phyloP scores from a whole-genome alignment of 2,888 invertebrate genomes.

The Machimus atricapillus region DNA sequence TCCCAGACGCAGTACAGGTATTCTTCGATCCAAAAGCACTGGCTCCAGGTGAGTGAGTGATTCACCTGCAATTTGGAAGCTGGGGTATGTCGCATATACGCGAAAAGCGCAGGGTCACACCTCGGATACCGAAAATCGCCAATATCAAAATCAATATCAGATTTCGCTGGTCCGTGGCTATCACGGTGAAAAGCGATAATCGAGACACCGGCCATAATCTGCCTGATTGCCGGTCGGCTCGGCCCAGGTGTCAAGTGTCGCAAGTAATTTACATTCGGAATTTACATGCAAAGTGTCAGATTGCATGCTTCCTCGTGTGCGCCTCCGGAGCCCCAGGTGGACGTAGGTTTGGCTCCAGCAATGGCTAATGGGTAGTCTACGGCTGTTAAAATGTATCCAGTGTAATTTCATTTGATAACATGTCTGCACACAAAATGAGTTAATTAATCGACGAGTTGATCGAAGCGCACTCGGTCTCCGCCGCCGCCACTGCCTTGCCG shows the following conservation, averaged over 20 bases:
- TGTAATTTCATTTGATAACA: constrained; percentile 46
- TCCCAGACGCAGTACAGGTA: neutral
- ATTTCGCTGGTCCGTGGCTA: neutral
- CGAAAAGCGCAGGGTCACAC: neutral
- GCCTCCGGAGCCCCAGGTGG: constrained; percentile 17
- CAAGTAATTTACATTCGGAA: constrained; percentile 44
- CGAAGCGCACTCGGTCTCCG: constrained; percentile 19
- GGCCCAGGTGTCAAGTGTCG: constrained; percentile 43
- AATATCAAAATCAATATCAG: neutral
- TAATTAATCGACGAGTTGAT: constrained; percentile 45
- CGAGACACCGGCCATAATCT: neutral
- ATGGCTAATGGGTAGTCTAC: constrained; percentile 35
- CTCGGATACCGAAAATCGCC: neutral
- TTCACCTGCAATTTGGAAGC: neutral
- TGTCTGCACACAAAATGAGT: constrained; percentile 44
- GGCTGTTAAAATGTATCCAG: constrained; percentile 38
- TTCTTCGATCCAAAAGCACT: neutral
- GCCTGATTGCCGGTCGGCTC: neutral
- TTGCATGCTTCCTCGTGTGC: constrained; percentile 35
- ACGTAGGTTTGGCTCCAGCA: constrained; percentile 9
- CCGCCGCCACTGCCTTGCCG: neutral
- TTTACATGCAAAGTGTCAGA: constrained; percentile 43
- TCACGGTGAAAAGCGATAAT: neutral
- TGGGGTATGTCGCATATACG: neutral
- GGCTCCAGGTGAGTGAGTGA: neutral